Base-by-base conservation (phyloP, 2,888 invertebrate genomes). In the Parasteatoda lunata region DNA sequence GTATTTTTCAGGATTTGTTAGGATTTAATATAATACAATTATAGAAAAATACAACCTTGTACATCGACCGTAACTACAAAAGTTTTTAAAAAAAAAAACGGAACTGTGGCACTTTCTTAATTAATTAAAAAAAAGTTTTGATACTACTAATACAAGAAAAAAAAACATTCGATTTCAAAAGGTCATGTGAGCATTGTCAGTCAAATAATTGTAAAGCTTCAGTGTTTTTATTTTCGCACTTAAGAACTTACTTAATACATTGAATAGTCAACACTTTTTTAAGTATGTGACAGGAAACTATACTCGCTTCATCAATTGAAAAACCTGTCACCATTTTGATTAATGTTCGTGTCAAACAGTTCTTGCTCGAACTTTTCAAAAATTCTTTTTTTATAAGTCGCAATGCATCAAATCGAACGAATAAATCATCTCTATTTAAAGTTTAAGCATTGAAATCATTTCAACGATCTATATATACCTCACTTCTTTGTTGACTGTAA, bases 271-370 rank as follows among this genome's bases (percentile, higher is more conserved):
- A 66, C 15, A 15, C n/a, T 4, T 66, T 66, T 66, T 15, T 8
- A n/a, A 66, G 66, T 15, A 66, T 15, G 72, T 45, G 80, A 80
- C 71, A 71, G 80, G 72, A 72, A 72, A 72, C 66, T 79, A 54
- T 48, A 64, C 71, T 11, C 49, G 72, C 66, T 72, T 80, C 80
- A 80, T 80, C 80, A 80, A 80, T 80, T 66, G 80, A 80, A 52
- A 72, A 80, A 80, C 45, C 64, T 80, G 80, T 80, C 80, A 80
- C 52, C 13, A 47, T 70, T 73, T 72, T 80, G 80, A 80, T 80
- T 80, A 80, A 80, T 80, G 72, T 47, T 8, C 54, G 13, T 30
- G 8, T 54, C 54, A 8, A 4, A 54, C 13, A 13, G 54, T 54
- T 54, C 54, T 54, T 54, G 8, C 13, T 13, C 54, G 13, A 13